A percentile compares a stretch with the other conserved stretches of the same genome.
Conservation (phyloP, 2,888 invertebrate genomes). For the Nysson spinosus region DNA sequence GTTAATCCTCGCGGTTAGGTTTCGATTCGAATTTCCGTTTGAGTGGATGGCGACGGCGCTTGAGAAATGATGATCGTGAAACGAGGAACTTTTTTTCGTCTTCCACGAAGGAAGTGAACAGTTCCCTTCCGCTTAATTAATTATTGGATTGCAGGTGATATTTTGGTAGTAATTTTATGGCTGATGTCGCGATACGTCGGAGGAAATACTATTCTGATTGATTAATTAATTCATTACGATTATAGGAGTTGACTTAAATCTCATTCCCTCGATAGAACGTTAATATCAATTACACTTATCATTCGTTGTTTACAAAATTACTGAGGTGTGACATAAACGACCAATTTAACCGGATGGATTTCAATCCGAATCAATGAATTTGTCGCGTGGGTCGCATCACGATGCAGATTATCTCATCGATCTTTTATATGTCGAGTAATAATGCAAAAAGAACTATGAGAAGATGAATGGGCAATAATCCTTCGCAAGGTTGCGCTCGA, state of each 20-base stretch:
- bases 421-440: background rate
- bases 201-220: too few relatives aligned
- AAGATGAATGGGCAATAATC: background rate
- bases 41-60: background rate
- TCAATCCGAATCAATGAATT: background rate
- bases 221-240: too few relatives aligned
- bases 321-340: background rate
- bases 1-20: slow-evolving; percentile 61
- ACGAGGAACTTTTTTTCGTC: too few relatives aligned
- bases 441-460: background rate
- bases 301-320: too few relatives aligned
- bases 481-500: background rate
- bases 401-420: background rate
- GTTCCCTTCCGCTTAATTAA: too few relatives aligned
- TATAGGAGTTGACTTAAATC: too few relatives aligned
- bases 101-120: too few relatives aligned
- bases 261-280: too few relatives aligned
- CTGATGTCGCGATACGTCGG: too few relatives aligned
- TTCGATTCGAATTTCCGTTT: slow-evolving; percentile 29
- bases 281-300: too few relatives aligned
- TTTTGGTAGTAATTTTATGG: too few relatives aligned
- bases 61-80: background rate
- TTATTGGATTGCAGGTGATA: too few relatives aligned
- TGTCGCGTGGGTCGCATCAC: slow-evolving; percentile 4
- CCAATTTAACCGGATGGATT: background rate